These are phyloP conservation scores for Ranitomeya variabilis DNA, from an alignment of 2,113 vertebrate genomes.

Conservation along the genomic window DNA sequence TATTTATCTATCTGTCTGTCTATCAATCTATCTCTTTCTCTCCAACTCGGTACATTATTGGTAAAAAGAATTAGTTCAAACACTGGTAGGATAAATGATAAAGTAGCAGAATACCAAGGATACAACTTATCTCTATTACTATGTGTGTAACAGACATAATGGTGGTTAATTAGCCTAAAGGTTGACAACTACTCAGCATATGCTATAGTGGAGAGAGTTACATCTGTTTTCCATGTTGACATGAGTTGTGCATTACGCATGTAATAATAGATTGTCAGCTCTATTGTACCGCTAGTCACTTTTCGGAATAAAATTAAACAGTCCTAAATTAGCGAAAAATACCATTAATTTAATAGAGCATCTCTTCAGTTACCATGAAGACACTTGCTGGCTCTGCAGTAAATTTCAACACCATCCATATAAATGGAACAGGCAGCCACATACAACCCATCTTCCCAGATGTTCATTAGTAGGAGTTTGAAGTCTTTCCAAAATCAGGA, in stretches of 20 bases:
- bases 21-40: no score
- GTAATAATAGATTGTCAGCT: constrained; percentile 25
- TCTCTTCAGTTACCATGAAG: constrained; percentile 19
- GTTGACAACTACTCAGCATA: neutral
- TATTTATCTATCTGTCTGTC: no score
- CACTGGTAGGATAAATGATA: neutral
- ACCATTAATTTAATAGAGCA: neutral
- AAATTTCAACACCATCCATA: constrained; percentile 11
- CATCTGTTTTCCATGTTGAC: neutral
- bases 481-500: constrained; percentile 49
- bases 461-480: constrained; percentile 44
- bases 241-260: neutral
- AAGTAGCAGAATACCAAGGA: neutral
- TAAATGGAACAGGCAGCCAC: constrained; percentile 49
- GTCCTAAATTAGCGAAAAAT: constrained; percentile 15
- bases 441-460: constrained; percentile 38
- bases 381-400: constrained; percentile 35
- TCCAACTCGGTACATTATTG: no score
- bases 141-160: neutral
- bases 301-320: constrained; percentile 12
- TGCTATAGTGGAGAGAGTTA: neutral
- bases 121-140: neutral
- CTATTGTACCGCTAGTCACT: neutral
- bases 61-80: neutral
- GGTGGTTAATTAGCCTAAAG: neutral